Conservation (phyloP, 2,888 invertebrate genomes). For the Stegana nigrithorax region DNA sequence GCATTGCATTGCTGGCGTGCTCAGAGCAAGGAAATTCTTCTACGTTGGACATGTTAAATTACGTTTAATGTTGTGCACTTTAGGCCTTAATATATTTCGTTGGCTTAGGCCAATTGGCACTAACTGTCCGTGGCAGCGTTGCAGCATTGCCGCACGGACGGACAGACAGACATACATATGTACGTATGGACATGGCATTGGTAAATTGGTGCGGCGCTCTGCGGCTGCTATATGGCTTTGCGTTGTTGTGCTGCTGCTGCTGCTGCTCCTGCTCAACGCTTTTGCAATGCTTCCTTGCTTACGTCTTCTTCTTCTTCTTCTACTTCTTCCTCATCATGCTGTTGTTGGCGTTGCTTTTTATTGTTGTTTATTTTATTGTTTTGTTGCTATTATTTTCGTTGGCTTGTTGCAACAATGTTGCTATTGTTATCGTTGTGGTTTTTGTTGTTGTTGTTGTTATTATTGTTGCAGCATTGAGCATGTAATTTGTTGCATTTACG, state of each 20-base stretch:
- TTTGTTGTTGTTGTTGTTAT: slow-evolving; percentile 1
- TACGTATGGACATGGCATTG: too few relatives aligned
- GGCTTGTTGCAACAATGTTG: slow-evolving; percentile 3
- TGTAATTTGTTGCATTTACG: slow-evolving; percentile 20
- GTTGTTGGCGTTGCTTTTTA: not conserved
- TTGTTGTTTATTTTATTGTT: slow-evolving; percentile 19
- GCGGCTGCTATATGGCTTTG: not conserved
- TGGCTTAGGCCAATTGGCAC: slow-evolving; percentile 14
- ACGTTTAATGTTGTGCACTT: slow-evolving; percentile 15
- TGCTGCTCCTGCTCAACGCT: too few relatives aligned
- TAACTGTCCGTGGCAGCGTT: slow-evolving; percentile 10
- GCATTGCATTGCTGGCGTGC: too few relatives aligned
- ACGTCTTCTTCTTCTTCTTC: not conserved
- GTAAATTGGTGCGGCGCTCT: too few relatives aligned
- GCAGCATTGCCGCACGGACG: not conserved
- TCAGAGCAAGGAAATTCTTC: too few relatives aligned
- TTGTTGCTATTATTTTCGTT: slow-evolving; percentile 6
- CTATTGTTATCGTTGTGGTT: too few relatives aligned
- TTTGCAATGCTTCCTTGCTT: not conserved
- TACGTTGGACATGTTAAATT: slow-evolving; percentile 11
- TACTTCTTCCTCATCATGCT: not conserved
- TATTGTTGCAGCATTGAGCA: slow-evolving; percentile 13
- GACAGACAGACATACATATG: slow-evolving; percentile 5
- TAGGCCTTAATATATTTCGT: slow-evolving; percentile 17
- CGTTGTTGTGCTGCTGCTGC: not conserved